Percentiles rank a stretch among this genome's conserved stretches.
These are phyloP conservation scores for Unio pictorum DNA, from an alignment of 2,888 invertebrate species.

Conservation along the genomic window DNA sequence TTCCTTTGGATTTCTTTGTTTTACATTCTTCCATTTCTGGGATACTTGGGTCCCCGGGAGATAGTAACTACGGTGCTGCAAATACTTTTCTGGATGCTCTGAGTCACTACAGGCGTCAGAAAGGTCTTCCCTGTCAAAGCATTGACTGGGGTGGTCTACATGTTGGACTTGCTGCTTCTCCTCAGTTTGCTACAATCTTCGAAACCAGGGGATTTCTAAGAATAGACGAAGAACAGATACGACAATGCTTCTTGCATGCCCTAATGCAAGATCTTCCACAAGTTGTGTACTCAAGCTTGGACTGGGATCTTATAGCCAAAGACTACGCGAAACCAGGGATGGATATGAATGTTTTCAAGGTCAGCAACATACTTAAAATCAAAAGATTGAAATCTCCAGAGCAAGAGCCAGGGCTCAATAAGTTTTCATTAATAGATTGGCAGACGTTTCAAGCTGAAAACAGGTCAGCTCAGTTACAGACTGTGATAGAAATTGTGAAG, in stretches of 20 bases:
- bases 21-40: constrained; percentile 55
- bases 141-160: constrained; percentile 58
- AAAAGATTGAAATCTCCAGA: neutral
- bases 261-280: constrained; percentile 16
- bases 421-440: neutral
- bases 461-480: neutral
- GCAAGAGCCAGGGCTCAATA: neutral
- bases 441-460: neutral
- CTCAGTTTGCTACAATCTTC: constrained; percentile 18
- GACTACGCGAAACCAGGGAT: constrained; percentile 8
- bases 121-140: constrained; percentile 41
- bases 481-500: neutral
- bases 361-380: neutral
- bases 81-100: constrained; percentile 56
- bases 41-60: constrained; percentile 51
- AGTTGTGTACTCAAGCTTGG: constrained; percentile 9
- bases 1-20: constrained; percentile 51
- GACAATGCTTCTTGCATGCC: constrained; percentile 29
- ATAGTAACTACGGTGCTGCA: constrained; percentile 54
- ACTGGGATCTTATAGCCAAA: constrained; percentile 14
- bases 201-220: constrained; percentile 12
- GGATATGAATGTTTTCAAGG: neutral
- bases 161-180: constrained; percentile 41
- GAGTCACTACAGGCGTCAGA: constrained; percentile 39
- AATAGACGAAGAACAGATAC: constrained; percentile 14